Conservation (phyloP, 2,888 invertebrate genomes). For the Meandrusa payeni region DNA sequence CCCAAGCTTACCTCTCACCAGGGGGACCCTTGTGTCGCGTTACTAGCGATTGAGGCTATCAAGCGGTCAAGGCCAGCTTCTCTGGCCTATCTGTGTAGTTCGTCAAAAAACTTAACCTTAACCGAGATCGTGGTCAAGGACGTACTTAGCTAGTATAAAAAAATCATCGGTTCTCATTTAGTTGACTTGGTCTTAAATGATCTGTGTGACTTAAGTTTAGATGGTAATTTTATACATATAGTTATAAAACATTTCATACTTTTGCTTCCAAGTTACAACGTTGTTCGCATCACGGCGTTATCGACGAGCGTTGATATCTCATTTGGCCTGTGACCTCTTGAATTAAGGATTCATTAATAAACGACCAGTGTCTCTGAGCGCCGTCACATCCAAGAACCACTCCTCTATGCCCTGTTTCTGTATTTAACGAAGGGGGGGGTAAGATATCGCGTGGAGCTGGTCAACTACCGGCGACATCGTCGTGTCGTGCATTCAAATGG, state of each 20-base stretch:
- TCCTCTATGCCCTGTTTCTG: not conserved
- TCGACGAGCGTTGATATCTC: slow-evolving; percentile 55
- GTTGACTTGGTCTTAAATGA: no score
- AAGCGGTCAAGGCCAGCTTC: no score
- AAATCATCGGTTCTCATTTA: not conserved
- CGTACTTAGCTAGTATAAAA: no score
- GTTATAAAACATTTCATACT: slow-evolving; percentile 7
- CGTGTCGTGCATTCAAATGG: not conserved
- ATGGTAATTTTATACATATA: not conserved
- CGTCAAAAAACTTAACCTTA: no score
- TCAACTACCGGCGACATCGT: not conserved
- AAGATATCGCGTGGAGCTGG: slow-evolving; percentile 2
- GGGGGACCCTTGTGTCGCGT: no score
- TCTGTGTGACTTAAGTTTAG: no score
- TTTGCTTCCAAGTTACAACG: slow-evolving; percentile 34
- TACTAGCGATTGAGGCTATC: no score
- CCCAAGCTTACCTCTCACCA: no score
- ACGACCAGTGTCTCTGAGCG: slow-evolving; percentile 37
- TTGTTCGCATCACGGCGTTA: slow-evolving; percentile 36
- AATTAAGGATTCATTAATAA: slow-evolving; percentile 50
- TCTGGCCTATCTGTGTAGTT: no score
- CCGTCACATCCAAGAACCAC: slow-evolving; percentile 2
- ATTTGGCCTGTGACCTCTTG: slow-evolving; percentile 49
- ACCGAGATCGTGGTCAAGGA: no score
- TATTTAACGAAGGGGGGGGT: not conserved